Evolutionary conservation across 2,797 vertebrate species (phyloP).

Genomic region (Cyclopterus lumpus): DNA sequence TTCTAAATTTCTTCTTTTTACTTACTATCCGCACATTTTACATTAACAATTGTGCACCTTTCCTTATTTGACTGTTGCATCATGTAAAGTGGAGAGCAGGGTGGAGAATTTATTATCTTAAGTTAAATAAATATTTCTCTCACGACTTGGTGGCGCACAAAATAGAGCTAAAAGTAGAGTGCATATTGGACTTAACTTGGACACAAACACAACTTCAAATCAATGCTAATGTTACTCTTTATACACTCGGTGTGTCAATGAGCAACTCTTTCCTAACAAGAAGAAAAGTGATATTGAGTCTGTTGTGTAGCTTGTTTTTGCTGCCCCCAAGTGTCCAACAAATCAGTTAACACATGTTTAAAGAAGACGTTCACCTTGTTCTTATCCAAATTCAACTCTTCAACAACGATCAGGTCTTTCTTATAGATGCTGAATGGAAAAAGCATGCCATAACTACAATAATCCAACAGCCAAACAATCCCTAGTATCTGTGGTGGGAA

Average conservation of each 20-base stretch:
- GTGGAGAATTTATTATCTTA: background rate
- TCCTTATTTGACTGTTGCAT: background rate
- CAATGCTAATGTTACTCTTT: background rate
- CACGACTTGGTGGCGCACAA: background rate
- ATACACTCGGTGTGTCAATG: background rate
- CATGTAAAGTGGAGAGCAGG: background rate
- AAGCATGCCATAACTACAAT: background rate
- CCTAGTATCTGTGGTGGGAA: conserved; percentile 22
- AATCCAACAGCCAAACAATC: background rate
- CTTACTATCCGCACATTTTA: background rate
- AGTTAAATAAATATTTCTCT: background rate
- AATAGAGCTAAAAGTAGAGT: background rate
- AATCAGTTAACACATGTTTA: background rate
- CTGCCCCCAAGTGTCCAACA: background rate
- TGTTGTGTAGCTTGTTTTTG: conserved; percentile 9
- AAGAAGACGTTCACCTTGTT: background rate
- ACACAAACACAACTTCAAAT: background rate
- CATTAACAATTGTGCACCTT: background rate
- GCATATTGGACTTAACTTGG: background rate
- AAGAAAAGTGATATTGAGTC: background rate
- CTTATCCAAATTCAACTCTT: background rate
- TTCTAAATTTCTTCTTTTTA: too few relatives aligned
- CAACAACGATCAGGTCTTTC: too few relatives aligned
- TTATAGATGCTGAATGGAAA: too few relatives aligned
- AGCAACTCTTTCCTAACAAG: background rate